Evolutionary conservation across 1,140 invertebrate species (phyloP).

Genomic region (Drosophila nigromelanica): DNA sequence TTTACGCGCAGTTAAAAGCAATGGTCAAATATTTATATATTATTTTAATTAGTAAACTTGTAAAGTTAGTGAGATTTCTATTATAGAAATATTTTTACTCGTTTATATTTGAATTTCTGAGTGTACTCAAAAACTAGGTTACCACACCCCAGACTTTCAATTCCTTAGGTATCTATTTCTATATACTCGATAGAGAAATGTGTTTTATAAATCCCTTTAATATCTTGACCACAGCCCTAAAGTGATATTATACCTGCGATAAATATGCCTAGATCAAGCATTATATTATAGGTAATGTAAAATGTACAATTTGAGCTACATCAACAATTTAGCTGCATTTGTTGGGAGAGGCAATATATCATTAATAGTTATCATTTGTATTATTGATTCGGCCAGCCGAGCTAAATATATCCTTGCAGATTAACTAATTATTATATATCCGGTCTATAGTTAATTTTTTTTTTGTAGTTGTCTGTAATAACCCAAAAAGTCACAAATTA

Average conservation of each 20-base stretch:
- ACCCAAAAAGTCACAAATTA: not conserved
- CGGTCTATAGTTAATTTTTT: no score
- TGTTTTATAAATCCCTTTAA: not conserved
- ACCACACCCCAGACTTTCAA: not conserved
- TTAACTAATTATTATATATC: not conserved
- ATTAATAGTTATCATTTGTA: slow-evolving; percentile 7
- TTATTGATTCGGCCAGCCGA: not conserved
- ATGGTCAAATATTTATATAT: not conserved
- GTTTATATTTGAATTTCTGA: not conserved
- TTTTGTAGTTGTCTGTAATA: not conserved
- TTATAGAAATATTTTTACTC: slow-evolving; percentile 1
- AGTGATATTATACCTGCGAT: not conserved
- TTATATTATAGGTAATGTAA: not conserved
- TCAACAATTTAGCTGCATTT: not conserved
- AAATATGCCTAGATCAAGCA: not conserved
- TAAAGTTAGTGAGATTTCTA: slow-evolving; percentile 17
- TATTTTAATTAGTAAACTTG: not conserved
- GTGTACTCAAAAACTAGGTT: not conserved
- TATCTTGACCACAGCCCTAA: not conserved
- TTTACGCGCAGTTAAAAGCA: not conserved
- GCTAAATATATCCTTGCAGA: slow-evolving; percentile 8
- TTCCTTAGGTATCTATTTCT: not conserved
- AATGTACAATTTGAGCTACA: not conserved
- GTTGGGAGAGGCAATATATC: not conserved
- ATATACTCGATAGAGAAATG: not conserved